A percentile compares a stretch with the other conserved stretches of the same genome.
These are phyloP conservation scores for Drosophila ogumai DNA, from an alignment of 1,140 invertebrate species.

Conservation along the genomic window DNA sequence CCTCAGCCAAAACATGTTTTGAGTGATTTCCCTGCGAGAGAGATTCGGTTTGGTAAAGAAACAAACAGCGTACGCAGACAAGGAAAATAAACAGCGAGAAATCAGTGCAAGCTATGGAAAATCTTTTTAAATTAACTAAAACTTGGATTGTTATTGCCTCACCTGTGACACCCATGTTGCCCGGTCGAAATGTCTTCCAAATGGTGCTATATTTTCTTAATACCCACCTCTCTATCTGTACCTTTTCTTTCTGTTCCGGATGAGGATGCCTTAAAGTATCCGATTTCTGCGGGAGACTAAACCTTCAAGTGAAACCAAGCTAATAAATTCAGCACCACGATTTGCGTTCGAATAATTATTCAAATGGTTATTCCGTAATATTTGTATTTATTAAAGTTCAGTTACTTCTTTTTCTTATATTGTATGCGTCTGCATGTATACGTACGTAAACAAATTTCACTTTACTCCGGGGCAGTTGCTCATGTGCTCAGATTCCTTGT, in stretches of 20 bases:
- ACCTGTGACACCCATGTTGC: too few species aligned
- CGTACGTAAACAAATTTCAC: conserved; percentile 65
- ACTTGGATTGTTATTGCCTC: too few species aligned
- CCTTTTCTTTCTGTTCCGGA: not conserved
- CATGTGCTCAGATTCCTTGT: conserved; percentile 25
- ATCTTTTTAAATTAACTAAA: not conserved
- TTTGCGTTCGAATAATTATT: conserved; percentile 33
- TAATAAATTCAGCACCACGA: not conserved
- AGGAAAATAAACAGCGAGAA: conserved; percentile 22
- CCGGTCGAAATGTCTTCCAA: too few species aligned
- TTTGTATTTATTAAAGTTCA: conserved; percentile 76
- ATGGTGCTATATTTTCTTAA: too few species aligned
- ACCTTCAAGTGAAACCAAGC: not conserved
- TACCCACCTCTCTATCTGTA: not conserved
- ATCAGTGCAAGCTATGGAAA: conserved; percentile 9
- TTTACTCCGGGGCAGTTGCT: conserved; percentile 20
- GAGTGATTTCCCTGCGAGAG: conserved; percentile 32
- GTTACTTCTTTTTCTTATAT: conserved; percentile 65
- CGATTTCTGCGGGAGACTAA: too few species aligned
- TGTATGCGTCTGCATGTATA: conserved; percentile 68
- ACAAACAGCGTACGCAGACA: conserved; percentile 4
- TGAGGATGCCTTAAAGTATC: too few species aligned
- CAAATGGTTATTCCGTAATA: conserved; percentile 64
- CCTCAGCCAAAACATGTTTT: conserved; percentile 52
- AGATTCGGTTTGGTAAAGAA: conserved; percentile 10